Conservation (phyloP, 2,797 vertebrate genomes). For the Sebastes melanostomus region DNA sequence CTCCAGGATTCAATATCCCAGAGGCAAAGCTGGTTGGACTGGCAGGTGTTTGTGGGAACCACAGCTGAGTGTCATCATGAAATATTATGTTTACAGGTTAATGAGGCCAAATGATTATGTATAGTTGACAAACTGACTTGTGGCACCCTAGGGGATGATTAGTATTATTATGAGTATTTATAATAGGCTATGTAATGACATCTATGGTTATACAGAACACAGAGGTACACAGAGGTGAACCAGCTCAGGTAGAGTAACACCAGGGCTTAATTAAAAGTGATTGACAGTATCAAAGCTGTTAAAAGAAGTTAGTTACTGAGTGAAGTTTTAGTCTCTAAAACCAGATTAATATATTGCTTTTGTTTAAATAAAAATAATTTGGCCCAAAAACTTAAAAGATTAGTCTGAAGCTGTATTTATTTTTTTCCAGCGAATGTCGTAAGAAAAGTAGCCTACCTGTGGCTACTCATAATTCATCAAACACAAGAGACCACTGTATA, state of each 20-base stretch:
- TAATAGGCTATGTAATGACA: not conserved
- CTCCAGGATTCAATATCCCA: not conserved
- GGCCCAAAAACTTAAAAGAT: not conserved
- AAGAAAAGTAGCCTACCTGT: not conserved
- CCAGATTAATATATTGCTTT: not conserved
- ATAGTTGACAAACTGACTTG: not conserved
- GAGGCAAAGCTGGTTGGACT: not conserved
- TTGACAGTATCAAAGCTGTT: not conserved
- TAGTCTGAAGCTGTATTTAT: too few relatives aligned
- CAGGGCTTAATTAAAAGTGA: not conserved
- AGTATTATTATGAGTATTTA: not conserved
- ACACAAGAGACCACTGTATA: not conserved
- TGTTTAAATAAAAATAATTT: not conserved
- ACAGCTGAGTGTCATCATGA: not conserved
- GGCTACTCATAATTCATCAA: not conserved
- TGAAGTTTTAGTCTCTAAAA: not conserved
- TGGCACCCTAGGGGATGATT: not conserved
- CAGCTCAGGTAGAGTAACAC: not conserved
- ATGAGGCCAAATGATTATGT: too few relatives aligned
- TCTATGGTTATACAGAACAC: not conserved
- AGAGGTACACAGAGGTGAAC: not conserved
- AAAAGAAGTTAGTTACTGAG: not conserved
- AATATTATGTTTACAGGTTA: not conserved
- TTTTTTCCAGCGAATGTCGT: not conserved
- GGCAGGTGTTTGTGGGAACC: not conserved